A percentile compares a stretch with the other conserved stretches of the same genome.
Evolutionary conservation across 2,888 invertebrate genomes (phyloP).

Genomic region (Dynastes maya): DNA sequence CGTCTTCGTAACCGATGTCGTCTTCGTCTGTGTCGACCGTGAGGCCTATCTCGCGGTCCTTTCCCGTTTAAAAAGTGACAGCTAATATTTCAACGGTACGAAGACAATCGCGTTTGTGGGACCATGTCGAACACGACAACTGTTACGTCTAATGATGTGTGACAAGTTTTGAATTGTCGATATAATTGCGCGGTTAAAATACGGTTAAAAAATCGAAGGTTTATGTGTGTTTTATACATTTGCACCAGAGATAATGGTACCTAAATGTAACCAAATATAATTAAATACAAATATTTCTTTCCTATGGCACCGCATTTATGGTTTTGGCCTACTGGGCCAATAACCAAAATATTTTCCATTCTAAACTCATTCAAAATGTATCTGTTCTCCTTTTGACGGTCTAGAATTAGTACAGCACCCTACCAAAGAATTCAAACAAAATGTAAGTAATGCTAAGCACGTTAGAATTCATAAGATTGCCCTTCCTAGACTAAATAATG

Average conservation of each 20-base stretch:
- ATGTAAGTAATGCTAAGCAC: too few species aligned
- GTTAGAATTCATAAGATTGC: too few species aligned
- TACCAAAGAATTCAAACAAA: too few species aligned
- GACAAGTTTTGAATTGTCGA: slow-evolving; percentile 39
- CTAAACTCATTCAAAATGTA: too few species aligned
- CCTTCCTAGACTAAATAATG: too few species aligned
- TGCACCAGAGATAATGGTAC: background rate
- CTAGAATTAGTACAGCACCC: too few species aligned
- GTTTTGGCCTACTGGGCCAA: too few species aligned
- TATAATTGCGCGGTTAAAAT: slow-evolving; percentile 38
- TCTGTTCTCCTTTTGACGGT: too few species aligned
- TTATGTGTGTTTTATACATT: background rate
- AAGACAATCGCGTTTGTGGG: slow-evolving; percentile 43
- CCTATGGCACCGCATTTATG: too few species aligned
- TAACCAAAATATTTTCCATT: too few species aligned
- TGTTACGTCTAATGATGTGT: slow-evolving; percentile 46
- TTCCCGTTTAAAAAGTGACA: slow-evolving; percentile 45
- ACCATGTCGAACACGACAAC: slow-evolving; percentile 46
- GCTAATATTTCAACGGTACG: slow-evolving; percentile 41
- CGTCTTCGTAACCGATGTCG: background rate
- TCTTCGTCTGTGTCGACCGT: slow-evolving; percentile 6
- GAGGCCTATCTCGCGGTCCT: slow-evolving; percentile 27
- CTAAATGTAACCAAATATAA: background rate
- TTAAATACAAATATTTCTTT: background rate
- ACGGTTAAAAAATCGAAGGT: background rate